Percentiles rank a stretch among this genome's conserved stretches.
These are phyloP conservation scores for Sapajus apella DNA, from an alignment of 2,113 vertebrate genomes.

Conservation along the genomic window DNA sequence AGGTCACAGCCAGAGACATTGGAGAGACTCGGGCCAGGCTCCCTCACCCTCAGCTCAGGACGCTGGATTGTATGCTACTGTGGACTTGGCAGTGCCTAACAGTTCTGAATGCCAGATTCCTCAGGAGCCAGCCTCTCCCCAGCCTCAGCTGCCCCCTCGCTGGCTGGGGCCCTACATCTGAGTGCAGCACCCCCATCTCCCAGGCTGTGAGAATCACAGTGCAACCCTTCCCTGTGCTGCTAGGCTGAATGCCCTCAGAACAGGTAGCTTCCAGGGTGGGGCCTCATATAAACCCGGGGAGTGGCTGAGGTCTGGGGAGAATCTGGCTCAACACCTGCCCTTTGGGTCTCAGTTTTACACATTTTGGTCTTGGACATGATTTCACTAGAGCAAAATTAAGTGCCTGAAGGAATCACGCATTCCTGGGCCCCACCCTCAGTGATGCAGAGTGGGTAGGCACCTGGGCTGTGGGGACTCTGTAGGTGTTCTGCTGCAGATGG, in stretches of 20 bases:
- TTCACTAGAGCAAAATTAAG: background rate
- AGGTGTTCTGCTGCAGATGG: too few species aligned
- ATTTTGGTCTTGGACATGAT: background rate
- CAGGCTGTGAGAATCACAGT: fast-evolving
- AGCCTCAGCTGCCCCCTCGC: background rate
- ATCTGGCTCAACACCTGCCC: background rate
- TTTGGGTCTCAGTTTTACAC: background rate
- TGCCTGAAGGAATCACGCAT: background rate
- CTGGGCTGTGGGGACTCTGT: too few species aligned
- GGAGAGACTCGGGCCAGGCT: background rate
- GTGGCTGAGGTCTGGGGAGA: background rate
- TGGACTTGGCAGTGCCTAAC: background rate
- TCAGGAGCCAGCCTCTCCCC: background rate
- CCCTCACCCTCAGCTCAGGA: background rate
- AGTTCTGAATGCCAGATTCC: background rate
- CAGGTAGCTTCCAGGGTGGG: background rate
- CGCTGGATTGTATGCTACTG: background rate
- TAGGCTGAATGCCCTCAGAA: background rate
- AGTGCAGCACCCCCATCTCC: background rate
- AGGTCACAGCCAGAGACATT: background rate
- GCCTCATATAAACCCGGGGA: too few species aligned
- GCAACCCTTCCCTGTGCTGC: background rate
- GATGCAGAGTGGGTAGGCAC: background rate
- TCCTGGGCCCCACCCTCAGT: background rate
- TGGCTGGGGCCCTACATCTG: background rate